Conservation (phyloP, 2,888 invertebrate genomes). For the Neelides folsomi region DNA sequence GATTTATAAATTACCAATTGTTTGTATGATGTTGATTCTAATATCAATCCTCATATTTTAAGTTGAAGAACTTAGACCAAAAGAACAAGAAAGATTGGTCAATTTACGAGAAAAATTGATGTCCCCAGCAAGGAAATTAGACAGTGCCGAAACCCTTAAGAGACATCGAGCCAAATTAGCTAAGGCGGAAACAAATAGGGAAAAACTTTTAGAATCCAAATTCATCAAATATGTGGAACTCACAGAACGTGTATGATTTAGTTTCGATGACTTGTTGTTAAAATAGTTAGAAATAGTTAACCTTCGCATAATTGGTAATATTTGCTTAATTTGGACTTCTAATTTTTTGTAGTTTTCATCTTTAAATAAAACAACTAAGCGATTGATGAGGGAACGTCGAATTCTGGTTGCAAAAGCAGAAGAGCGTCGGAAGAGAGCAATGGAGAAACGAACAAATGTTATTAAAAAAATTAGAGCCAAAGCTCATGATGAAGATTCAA, state of each 20-base stretch:
- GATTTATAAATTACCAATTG: background rate
- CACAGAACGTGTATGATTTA: constrained; percentile 23
- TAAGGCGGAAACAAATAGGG: constrained; percentile 74
- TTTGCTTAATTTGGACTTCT: background rate
- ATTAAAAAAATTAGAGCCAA: constrained; percentile 74
- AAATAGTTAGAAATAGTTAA: no score
- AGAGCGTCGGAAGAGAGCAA: constrained; percentile 56
- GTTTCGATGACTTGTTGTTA: background rate
- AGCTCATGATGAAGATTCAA: constrained; percentile 95
- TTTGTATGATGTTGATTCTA: background rate
- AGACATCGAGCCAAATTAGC: constrained; percentile 80
- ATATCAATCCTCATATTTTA: no score
- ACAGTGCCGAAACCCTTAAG: constrained; percentile 48
- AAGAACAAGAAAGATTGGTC: constrained; percentile 21
- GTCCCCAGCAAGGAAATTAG: constrained; percentile 30
- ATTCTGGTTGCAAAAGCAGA: constrained; percentile 27
- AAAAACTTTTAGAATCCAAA: constrained; percentile 55
- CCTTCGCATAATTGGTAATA: no score
- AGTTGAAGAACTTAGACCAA: constrained; percentile 22
- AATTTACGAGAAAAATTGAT: constrained; percentile 27
- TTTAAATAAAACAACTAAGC: constrained; percentile 30
- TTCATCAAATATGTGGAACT: constrained; percentile 31
- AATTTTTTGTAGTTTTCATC: constrained; percentile 18
- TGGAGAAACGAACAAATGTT: constrained; percentile 75
- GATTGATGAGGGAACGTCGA: constrained; percentile 20